phyloP scores from a whole-genome alignment of 2,888 invertebrate species.

The Monoplex corrugatus region DNA sequence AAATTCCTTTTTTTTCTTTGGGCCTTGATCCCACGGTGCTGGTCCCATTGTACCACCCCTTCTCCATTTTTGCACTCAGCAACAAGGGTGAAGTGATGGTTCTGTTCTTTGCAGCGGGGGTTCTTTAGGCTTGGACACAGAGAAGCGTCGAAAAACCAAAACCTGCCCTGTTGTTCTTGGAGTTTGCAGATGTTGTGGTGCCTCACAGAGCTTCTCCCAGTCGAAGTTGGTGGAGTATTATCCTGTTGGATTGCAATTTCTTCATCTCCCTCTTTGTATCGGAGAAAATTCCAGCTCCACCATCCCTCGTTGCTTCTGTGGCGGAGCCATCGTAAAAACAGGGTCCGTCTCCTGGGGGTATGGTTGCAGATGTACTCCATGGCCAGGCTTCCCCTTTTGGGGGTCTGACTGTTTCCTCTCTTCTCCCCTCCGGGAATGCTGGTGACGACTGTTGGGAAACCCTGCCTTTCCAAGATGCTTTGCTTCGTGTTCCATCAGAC shows the following conservation, averaged over 20 bases:
- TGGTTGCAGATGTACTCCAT: too few species aligned
- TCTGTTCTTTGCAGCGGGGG: not conserved
- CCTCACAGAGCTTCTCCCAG: not conserved
- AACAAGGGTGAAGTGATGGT: too few species aligned
- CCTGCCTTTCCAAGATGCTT: conserved; percentile 1
- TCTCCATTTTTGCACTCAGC: too few species aligned
- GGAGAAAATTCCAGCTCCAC: conserved; percentile 8
- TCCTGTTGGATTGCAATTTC: conserved; percentile 13
- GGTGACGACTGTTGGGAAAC: not conserved
- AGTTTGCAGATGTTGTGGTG: not conserved
- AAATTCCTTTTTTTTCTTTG: too few species aligned
- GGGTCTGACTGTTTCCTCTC: not conserved
- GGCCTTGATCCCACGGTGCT: too few species aligned
- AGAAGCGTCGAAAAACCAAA: not conserved
- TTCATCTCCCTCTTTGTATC: not conserved
- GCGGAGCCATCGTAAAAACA: conserved; percentile 2
- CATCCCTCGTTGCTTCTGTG: not conserved
- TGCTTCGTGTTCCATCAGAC: conserved; percentile 7
- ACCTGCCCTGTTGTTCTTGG: conserved; percentile 6
- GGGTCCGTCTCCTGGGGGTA: too few species aligned
- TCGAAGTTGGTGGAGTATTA: conserved; percentile 2
- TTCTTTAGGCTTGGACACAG: not conserved
- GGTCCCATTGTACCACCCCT: too few species aligned
- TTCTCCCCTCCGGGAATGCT: conserved; percentile 6
- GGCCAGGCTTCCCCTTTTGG: too few species aligned